Conservation (phyloP, 2,113 vertebrate species). For the Hucho hucho region DNA sequence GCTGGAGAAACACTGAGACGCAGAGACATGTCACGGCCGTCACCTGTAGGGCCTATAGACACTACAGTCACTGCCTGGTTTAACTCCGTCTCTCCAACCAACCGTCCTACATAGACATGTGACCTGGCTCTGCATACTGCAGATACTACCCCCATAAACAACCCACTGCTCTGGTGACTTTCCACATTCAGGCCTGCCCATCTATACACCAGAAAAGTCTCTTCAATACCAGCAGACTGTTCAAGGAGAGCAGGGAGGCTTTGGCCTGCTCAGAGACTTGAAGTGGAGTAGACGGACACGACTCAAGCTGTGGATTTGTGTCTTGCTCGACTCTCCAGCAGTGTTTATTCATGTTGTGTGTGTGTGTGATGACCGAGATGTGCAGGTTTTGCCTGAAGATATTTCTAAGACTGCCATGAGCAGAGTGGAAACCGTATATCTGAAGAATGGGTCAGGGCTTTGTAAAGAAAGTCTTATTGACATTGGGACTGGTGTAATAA, state of each 20-base stretch:
- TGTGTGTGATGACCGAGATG: not conserved
- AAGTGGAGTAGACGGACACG: too few species aligned
- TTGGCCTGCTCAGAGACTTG: not conserved
- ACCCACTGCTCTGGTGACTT: not conserved
- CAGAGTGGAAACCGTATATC: not conserved
- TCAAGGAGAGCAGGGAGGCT: not conserved
- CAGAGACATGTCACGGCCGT: constrained; percentile 4
- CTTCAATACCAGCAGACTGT: not conserved
- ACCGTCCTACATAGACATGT: not conserved
- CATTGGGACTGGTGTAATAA: not conserved
- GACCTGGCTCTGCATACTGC: not conserved
- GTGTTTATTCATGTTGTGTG: not conserved
- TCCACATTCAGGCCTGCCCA: not conserved
- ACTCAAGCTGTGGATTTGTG: not conserved
- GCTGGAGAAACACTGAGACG: constrained; percentile 82
- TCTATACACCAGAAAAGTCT: not conserved
- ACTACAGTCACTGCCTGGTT: not conserved
- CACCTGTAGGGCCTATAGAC: not conserved
- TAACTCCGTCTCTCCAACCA: not conserved
- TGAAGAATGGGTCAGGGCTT: not conserved
- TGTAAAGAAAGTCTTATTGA: not conserved
- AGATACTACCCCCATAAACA: too few species aligned
- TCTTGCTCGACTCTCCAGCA: not conserved
- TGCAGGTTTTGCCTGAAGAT: too few species aligned
- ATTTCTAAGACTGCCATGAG: not conserved